Evolutionary conservation across 2,113 vertebrate species (phyloP).

Genomic region (Larimichthys polyactis): DNA sequence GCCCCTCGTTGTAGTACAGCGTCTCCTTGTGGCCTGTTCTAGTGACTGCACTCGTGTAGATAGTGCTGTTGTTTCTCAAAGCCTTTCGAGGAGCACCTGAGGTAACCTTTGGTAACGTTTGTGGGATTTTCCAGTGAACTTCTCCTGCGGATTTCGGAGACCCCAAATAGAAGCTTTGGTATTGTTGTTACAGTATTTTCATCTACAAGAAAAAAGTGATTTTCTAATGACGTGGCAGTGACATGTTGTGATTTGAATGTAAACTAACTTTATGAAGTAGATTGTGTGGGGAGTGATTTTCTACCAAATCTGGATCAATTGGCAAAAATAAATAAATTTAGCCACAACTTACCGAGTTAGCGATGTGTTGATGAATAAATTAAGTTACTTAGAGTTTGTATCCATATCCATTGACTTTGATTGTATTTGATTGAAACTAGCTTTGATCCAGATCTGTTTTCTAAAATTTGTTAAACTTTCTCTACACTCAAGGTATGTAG

Average conservation of each 20-base stretch:
- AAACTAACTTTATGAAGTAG: conserved; percentile 35
- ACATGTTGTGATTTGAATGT: conserved; percentile 62
- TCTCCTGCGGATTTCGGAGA: conserved; percentile 37
- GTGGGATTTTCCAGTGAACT: conserved; percentile 19
- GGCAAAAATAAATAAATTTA: neutral
- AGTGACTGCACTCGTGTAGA: conserved; percentile 26
- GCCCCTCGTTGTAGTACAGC: conserved; percentile 9
- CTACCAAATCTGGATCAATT: conserved; percentile 24
- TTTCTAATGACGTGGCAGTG: conserved; percentile 62
- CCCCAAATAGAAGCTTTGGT: conserved; percentile 40
- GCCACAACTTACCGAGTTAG: neutral
- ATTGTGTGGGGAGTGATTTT: conserved; percentile 27
- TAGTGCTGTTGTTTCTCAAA: neutral
- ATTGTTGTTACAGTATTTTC: conserved; percentile 61
- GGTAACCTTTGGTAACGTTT: conserved; percentile 9
- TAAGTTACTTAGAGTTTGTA: neutral
- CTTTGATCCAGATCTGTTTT: conserved; percentile 23
- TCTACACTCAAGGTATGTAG: neutral
- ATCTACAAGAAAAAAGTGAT: conserved; percentile 45
- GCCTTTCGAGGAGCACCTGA: neutral
- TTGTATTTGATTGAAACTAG: neutral
- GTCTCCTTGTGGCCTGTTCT: conserved; percentile 28
- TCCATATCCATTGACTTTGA: conserved; percentile 10
- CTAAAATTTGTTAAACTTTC: neutral
- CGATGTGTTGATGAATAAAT: neutral